These are phyloP conservation scores for Phrynocephalus vlangalii DNA, from an alignment of 2,797 vertebrate species.

Conservation along the genomic window DNA sequence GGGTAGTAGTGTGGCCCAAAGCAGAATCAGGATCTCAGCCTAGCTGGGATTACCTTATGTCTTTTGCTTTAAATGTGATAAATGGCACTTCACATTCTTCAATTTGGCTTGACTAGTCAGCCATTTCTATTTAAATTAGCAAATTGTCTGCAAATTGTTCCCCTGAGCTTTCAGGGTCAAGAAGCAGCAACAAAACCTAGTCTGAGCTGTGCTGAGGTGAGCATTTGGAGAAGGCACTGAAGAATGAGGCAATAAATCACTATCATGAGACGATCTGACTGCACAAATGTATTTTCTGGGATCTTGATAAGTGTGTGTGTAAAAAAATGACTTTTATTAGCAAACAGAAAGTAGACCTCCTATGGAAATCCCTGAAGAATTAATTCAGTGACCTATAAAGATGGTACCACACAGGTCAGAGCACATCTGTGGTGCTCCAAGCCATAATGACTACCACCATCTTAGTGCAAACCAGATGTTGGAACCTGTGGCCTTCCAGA, in stretches of 20 bases:
- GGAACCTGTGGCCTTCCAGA: not conserved
- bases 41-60: no score
- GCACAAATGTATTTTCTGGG: not conserved
- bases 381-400: not conserved
- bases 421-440: not conserved
- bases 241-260: not conserved
- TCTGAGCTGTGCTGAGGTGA: not conserved
- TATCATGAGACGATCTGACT: not conserved
- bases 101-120: not conserved
- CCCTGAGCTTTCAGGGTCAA: not conserved
- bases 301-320: not conserved
- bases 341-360: not conserved
- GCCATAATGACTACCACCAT: not conserved
- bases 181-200: not conserved
- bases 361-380: not conserved
- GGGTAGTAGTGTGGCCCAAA: no score
- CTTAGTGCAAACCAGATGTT: not conserved
- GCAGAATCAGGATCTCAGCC: no score
- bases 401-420: not conserved
- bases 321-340: not conserved
- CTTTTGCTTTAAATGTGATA: no score
- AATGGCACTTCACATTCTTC: not conserved
- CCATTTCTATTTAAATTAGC: constrained; percentile 13
- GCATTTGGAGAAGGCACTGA: not conserved
- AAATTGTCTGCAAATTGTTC: not conserved